Evolutionary conservation across 1,140 invertebrate species (phyloP), one percentile per base, ranked within the genome.

Genomic region (Lasaia peninsularis): DNA sequence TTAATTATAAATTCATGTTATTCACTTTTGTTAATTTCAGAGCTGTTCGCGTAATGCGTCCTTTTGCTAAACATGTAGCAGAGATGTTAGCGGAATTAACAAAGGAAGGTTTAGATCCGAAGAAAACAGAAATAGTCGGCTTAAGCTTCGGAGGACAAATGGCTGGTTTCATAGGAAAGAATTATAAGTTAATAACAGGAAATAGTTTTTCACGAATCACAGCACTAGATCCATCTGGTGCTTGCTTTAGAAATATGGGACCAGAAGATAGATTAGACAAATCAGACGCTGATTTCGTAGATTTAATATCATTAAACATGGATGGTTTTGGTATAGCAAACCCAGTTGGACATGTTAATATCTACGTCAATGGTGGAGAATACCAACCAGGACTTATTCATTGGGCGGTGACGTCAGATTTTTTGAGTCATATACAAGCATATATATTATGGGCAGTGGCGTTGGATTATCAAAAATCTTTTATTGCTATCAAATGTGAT

Each of bases 241-340:
- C 58, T 4, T 60, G 58, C 14, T 60, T 60, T n/a, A 35, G 58
- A 11, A 18, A 55, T 28, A 10, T 58, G 4, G 49, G 64, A 2
- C 62, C 70, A 16, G 59, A 70, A 12, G 21, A 68, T 3, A 62
- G 68, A 55, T 21, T 71, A 0, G 63, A 73, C 40, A 10, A 33
- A 2, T 57, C 56, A 0, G 66, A 69, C 6, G 63, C 63, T 0
- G 61, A 68, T 16, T 65, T 70, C 16, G 62, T 67, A 0, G 92
- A 93, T 62, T 78, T 92, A 2, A 90, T 94, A 65, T 91, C 93
- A 63, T 93, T 93, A 0, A 94, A 93, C 69, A 91, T 91, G 1
- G 91, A 90, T 0, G 91, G 90, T 20, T 92, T 91, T 62, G 93
- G 93, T 0, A 93, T 93, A 62, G 73, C 90, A n/a, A 89, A 89